phyloP scores from a whole-genome alignment of 2,797 vertebrate species.

The Hypotaenidia philippensis region DNA sequence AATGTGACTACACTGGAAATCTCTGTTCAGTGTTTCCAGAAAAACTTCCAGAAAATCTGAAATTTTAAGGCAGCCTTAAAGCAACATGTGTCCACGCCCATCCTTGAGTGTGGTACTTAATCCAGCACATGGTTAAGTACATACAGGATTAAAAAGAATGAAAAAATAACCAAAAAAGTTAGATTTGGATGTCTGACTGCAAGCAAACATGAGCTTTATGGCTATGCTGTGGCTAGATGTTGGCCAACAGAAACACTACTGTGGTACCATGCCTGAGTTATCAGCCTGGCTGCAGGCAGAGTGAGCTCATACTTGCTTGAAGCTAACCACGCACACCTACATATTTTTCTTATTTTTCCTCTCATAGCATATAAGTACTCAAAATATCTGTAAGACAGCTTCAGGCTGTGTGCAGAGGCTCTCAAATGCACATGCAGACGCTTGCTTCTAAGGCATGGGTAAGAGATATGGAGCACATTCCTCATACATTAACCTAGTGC shows the following conservation, averaged over 20 bases:
- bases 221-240: background rate
- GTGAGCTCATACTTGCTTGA: background rate
- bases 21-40: background rate
- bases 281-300: background rate
- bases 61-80: background rate
- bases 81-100: background rate
- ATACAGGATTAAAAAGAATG: background rate
- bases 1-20: background rate
- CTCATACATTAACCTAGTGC: background rate
- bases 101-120: background rate
- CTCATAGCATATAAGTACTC: background rate
- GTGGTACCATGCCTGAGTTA: fast-evolving
- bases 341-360: background rate
- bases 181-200: background rate
- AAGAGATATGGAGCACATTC: background rate
- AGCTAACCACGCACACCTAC: background rate
- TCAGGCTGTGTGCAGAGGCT: background rate
- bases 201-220: background rate
- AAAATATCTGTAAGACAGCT: background rate
- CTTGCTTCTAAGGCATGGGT: background rate
- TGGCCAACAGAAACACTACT: background rate
- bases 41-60: background rate
- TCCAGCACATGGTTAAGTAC: background rate
- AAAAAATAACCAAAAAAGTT: background rate
- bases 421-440: background rate